These are phyloP conservation scores for Xestia rhomboidea DNA, from an alignment of 2,888 invertebrate species.

Conservation along the genomic window DNA sequence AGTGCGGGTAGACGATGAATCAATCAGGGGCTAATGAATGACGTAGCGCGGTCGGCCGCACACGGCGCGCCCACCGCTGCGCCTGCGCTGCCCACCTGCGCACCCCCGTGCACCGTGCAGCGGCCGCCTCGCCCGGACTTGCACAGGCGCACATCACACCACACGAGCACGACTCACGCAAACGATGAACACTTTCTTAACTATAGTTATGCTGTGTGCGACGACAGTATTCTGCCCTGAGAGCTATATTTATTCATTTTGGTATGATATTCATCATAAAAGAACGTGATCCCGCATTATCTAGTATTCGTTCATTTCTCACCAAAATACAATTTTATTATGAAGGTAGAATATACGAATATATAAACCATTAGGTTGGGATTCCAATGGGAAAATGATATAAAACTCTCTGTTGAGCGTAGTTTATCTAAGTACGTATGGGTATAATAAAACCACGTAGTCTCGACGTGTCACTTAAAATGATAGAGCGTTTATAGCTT, in stretches of 20 bases:
- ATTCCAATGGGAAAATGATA: conserved; percentile 29
- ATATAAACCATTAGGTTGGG: conserved; percentile 36
- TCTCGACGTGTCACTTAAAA: conserved; percentile 57
- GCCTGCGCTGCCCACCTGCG: conserved; percentile 57
- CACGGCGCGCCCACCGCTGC: conserved; percentile 75
- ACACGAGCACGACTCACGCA: conserved; percentile 26
- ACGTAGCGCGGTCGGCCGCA: conserved; percentile 79
- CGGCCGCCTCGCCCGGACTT: conserved; percentile 3
- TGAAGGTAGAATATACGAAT: conserved; percentile 23
- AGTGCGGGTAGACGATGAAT: conserved; percentile 85
- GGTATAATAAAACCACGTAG: conserved; percentile 34
- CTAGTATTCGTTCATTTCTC: conserved; percentile 44
- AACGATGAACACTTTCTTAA: conserved; percentile 39
- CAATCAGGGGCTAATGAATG: conserved; percentile 87
- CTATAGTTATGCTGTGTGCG: conserved; percentile 29
- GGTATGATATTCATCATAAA: conserved; percentile 27
- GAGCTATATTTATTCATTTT: conserved; percentile 27
- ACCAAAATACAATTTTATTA: conserved; percentile 35
- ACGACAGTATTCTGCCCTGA: conserved; percentile 11
- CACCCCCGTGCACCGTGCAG: conserved; percentile 30
- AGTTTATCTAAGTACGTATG: neutral
- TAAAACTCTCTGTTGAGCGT: conserved; percentile 23
- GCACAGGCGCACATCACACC: conserved; percentile 19
- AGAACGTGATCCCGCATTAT: conserved; percentile 42
- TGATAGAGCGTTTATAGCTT: conserved; percentile 63